These are phyloP conservation scores for Coecobrya sp. DNA, from an alignment of 2,888 invertebrate species.

Conservation along the genomic window DNA sequence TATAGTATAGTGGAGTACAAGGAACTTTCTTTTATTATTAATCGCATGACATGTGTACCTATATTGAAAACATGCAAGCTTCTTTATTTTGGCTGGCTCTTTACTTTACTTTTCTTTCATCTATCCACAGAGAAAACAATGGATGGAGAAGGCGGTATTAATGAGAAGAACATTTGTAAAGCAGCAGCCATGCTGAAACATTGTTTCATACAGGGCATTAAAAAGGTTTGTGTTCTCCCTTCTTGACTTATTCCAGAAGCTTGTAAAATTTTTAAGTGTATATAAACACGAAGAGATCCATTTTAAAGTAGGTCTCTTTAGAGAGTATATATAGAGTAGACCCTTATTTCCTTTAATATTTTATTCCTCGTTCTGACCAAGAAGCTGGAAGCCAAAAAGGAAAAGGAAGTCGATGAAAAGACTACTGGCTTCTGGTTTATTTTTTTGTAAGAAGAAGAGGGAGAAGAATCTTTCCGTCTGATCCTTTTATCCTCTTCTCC, in stretches of 20 bases:
- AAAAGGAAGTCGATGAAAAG: slow-evolving; percentile 22
- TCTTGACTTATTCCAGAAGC: slow-evolving; percentile 11
- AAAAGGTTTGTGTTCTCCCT: slow-evolving; percentile 65
- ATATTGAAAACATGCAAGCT: slow-evolving; percentile 39
- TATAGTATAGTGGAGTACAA: background rate
- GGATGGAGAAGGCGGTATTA: slow-evolving; percentile 73
- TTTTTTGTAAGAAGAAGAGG: slow-evolving; percentile 19
- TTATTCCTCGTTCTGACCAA: slow-evolving; percentile 31
- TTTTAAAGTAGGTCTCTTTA: background rate
- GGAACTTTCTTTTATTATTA: slow-evolving; percentile 45
- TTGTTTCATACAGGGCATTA: slow-evolving; percentile 70
- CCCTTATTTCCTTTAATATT: background rate
- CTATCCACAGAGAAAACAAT: slow-evolving; percentile 72
- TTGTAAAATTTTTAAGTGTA: background rate
- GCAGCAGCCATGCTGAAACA: slow-evolving; percentile 77
- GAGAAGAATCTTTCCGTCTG: slow-evolving; percentile 30
- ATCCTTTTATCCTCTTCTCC: slow-evolving; percentile 41
- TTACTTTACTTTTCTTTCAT: slow-evolving; percentile 29
- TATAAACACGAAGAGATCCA: slow-evolving; percentile 5
- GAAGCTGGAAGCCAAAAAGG: slow-evolving; percentile 20
- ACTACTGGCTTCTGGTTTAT: slow-evolving; percentile 19
- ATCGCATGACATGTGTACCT: slow-evolving; percentile 32
- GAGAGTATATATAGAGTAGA: background rate
- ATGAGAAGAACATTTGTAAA: slow-evolving; percentile 74
- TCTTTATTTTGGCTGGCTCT: background rate